Evolutionary conservation across 2,797 vertebrate genomes (phyloP).

Genomic region (Acestrorhynchus altus): DNA sequence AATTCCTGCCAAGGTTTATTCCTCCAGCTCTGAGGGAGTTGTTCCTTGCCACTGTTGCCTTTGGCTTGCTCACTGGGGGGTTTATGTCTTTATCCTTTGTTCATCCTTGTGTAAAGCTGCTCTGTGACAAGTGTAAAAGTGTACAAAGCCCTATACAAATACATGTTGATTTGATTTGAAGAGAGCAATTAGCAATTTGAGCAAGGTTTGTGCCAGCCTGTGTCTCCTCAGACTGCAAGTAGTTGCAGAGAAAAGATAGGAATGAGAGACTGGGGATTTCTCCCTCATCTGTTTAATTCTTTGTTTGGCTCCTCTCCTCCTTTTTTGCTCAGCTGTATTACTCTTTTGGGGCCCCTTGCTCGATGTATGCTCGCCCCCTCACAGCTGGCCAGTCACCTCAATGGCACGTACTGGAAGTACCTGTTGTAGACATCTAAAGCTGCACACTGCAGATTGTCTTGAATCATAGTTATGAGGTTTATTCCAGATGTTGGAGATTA

Average conservation of each 20-base stretch:
- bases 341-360: conserved; percentile 55
- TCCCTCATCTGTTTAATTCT: conserved; percentile 60
- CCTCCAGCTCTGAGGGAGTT: no score
- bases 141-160: no score
- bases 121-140: no score
- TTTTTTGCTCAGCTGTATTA: conserved; percentile 61
- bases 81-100: no score
- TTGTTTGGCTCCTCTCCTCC: conserved; percentile 15
- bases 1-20: no score
- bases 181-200: conserved; percentile 3
- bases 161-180: no score
- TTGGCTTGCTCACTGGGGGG: no score
- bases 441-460: not conserved
- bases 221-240: conserved; percentile 57
- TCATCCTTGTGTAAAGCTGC: no score
- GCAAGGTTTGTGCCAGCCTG: conserved; percentile 38
- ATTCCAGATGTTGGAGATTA: not conserved
- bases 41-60: no score
- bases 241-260: conserved; percentile 16
- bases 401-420: conserved; percentile 33
- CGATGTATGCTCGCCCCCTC: conserved; percentile 49
- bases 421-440: conserved; percentile 53
- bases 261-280: conserved; percentile 54
- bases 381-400: conserved; percentile 47
- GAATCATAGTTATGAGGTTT: not conserved